phyloP scores from a whole-genome alignment of 2,797 vertebrate genomes.

The Vultur gryphus region DNA sequence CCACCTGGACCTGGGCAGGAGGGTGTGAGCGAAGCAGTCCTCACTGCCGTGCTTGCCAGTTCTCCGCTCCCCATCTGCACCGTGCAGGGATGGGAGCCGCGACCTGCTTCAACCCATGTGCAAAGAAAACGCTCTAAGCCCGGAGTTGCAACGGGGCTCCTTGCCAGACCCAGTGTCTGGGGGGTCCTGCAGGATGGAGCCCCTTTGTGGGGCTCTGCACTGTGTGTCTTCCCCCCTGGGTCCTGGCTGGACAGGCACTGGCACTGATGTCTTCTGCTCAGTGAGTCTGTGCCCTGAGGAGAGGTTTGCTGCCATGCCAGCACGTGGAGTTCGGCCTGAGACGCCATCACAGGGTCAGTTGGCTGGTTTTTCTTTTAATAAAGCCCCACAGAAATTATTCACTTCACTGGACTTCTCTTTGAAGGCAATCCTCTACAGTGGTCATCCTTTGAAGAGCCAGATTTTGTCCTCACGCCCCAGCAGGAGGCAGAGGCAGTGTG shows the following conservation, averaged over 20 bases:
- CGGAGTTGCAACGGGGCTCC: background rate
- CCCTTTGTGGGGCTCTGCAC: background rate
- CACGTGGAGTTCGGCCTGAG: background rate
- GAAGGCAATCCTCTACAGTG: background rate
- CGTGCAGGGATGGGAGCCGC: background rate
- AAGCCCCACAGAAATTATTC: background rate
- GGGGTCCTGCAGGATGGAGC: background rate
- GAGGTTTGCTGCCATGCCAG: background rate
- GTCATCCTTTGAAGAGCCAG: background rate
- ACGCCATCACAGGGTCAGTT: background rate
- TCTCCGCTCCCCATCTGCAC: background rate
- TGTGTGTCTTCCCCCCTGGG: background rate
- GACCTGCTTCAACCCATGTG: background rate
- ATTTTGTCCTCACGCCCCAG: rapidly evolving
- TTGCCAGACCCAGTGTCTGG: background rate
- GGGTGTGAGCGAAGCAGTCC: background rate
- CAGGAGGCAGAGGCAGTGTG: background rate
- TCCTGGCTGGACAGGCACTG: rapidly evolving
- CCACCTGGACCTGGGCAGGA: background rate
- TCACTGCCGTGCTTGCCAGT: background rate
- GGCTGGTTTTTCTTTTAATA: background rate
- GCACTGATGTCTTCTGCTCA: background rate
- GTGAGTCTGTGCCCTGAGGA: background rate
- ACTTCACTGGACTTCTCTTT: background rate
- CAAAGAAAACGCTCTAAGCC: background rate